Evolutionary conservation across 1,140 invertebrate genomes (phyloP), one percentile per base, ranked within the genome.

Genomic region (Wasmannia auropunctata): DNA sequence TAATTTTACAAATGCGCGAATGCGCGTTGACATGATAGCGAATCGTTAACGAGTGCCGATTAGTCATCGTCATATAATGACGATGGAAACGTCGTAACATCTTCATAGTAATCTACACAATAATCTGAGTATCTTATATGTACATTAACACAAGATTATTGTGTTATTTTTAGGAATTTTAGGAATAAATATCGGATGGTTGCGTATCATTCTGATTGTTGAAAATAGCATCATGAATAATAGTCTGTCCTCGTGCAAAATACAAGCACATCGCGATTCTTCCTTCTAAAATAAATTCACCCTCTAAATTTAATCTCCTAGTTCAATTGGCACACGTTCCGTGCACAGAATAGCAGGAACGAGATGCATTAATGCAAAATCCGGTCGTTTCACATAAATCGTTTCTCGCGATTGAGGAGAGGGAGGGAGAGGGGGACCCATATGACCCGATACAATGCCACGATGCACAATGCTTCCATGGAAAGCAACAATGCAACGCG

Each of bases 401-500:
- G 58, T 11, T 72, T 76, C 63, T 85, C 63, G 54, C 22, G 37
- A 74, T 54, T 49, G 28, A 10, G 34, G 43, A 69, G 37, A 4
- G n/a, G n/a, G n/a, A n/a, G n/a, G n/a, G n/a, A n/a, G n/a, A n/a
- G n/a, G n/a, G n/a, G n/a, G n/a, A n/a, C n/a, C 43, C 54, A 58
- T 72, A 62, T 34, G 58, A 54, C 11, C 28, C 46, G 14, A 19
- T 65, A 80, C 83, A 89, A 88, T 86, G 54, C 67, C 58, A 58
- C 22, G 75, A 37, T 70, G 31, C 56, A 81, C 69, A 88, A 86
- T 89, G 63, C 84, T 40, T 34, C 63, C 34, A 28, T 69, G 51
- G 14, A 65, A 37, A 65, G 51, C 80, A 86, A 91, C 91, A 92
- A 93, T 89, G 86, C 76, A 80, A 69, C 69, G 91, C 89, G 92